A percentile compares a stretch with the other conserved stretches of the same genome.
These are phyloP conservation scores for Donacobius atricapilla DNA, from an alignment of 2,113 vertebrate species.

Conservation along the genomic window DNA sequence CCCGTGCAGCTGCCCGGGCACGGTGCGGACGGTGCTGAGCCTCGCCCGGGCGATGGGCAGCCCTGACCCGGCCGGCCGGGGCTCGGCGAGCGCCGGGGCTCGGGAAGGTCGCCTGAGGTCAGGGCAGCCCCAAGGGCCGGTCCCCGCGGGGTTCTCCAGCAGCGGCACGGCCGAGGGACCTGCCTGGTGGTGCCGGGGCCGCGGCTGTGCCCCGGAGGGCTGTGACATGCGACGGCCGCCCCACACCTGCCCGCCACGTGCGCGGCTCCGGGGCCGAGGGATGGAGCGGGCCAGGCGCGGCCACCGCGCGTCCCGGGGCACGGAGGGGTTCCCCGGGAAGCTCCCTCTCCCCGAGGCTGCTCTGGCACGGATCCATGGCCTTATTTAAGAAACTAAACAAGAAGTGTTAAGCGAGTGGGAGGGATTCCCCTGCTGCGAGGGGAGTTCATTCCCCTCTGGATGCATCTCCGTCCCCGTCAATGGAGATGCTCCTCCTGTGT, in stretches of 20 bases:
- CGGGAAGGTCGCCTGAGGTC: constrained; percentile 35
- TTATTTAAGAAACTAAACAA: constrained; percentile 59
- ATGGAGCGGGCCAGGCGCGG: neutral
- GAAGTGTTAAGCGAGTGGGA: constrained; percentile 61
- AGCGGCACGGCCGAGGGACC: neutral
- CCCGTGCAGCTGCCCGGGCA: too few relatives aligned
- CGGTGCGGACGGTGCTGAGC: too few relatives aligned
- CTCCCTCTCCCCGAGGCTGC: constrained; percentile 18
- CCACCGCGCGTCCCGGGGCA: neutral
- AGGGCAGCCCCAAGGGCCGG: neutral
- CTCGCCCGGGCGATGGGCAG: too few relatives aligned
- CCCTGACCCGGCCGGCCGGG: too few relatives aligned
- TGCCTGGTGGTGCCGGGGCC: neutral
- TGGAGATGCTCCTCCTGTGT: neutral
- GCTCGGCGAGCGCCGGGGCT: too few relatives aligned
- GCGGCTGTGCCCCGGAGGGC: neutral
- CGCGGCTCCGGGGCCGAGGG: neutral
- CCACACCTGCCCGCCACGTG: neutral
- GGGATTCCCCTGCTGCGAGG: constrained; percentile 56
- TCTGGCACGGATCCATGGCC: constrained; percentile 43
- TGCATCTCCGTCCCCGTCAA: neutral
- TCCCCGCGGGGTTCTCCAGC: neutral
- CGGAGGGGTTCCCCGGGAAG: neutral
- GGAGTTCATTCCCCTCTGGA: constrained; percentile 34
- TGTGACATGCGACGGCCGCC: accelerated